Evolutionary conservation across 2,113 vertebrate genomes (phyloP), one percentile per base, ranked within the genome.

Genomic region (Acrocephalus arundinaceus): DNA sequence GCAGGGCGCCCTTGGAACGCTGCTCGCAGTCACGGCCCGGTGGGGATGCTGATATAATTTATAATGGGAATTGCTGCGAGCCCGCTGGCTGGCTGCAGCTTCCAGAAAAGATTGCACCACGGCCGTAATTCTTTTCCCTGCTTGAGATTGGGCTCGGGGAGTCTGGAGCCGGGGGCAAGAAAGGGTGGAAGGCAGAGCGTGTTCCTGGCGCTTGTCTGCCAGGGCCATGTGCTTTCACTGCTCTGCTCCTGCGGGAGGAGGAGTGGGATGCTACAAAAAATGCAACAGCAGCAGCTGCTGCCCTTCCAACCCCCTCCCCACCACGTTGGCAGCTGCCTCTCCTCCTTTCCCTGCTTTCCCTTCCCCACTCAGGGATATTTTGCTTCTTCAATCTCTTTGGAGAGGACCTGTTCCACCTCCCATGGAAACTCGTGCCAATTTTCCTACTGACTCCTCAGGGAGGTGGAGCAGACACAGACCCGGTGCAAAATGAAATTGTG

Each of bases 281-380:
- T 79, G 92, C 82, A 80, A 77, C 57, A 41, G 63, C 77, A 89
- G 88, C 94, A 97, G 97, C 96, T 96, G 97, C 89, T 76, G 75
- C 49, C 54, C 55, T 33, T 63, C 81, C 79, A 57, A 30, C 33
- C 31, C 79, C 61, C 75, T 77, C 14, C 61, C 43, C 3, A 23
- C 21, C 55, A 39, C 0, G 5, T 55, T 84, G 74, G 88, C 90
- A 93, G 93, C 96, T 96, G 95, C 83, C n/a, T 81, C 41, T 57
- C 58, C 48, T 88, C 43, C 82, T 79, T 46, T 52, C 70, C 68
- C 52, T 54, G 65, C 68, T 71, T 65, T 37, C 65, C 54, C 45
- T 76, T 94, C 71, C 74, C 76, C 46, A 49, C 13, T 13, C 39
- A 45, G 46, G 31, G 70, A 51, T 52, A 66, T 84, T 95, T 76